Percentiles rank a stretch among this genome's conserved stretches.
phyloP scores from a whole-genome alignment of 2,113 vertebrate species.

The Arizona elegans region DNA sequence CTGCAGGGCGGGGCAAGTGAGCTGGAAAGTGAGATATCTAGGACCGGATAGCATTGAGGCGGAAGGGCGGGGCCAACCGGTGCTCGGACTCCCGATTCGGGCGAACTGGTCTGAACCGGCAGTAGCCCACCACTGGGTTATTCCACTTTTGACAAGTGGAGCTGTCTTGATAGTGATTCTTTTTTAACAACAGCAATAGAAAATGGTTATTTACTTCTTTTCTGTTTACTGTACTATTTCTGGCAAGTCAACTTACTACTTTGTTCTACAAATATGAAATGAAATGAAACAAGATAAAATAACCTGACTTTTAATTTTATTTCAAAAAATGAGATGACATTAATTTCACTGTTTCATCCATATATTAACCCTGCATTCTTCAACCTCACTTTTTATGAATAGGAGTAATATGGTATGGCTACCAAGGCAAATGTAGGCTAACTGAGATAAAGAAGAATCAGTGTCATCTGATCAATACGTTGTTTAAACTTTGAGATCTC shows the following conservation, averaged over 20 bases:
- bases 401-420: not conserved
- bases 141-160: not conserved
- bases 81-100: no score
- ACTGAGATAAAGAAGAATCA: not conserved
- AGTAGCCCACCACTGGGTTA: not conserved
- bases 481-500: not conserved
- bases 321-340: not conserved
- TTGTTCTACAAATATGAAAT: not conserved
- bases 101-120: no score
- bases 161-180: not conserved
- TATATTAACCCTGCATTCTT: not conserved
- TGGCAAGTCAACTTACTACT: not conserved
- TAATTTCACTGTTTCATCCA: not conserved
- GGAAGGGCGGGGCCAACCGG: accelerated
- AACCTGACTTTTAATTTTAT: not conserved
- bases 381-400: not conserved
- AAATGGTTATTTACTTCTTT: not conserved
- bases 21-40: no score
- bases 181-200: not conserved
- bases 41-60: no score
- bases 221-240: not conserved
- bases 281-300: not conserved
- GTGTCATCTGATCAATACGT: not conserved
- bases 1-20: no score
- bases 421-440: not conserved